Base-by-base conservation (phyloP, 2,113 vertebrate genomes). In the Antigone vipio region DNA sequence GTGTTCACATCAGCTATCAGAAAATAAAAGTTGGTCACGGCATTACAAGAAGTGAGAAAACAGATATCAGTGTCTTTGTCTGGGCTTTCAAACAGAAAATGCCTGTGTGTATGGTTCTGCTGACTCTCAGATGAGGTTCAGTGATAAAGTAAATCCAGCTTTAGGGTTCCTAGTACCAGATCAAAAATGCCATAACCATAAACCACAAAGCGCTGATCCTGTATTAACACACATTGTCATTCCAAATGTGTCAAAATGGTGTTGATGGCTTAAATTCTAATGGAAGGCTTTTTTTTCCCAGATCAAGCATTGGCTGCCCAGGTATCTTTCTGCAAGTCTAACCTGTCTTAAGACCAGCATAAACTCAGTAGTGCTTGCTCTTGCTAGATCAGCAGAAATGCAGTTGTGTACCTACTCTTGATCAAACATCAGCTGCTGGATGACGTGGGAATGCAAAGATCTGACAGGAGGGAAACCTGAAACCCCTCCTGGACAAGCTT, bases 281-380 rank as follows among this genome's bases (percentile, higher is more conserved):
- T 30, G 12, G 18, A 58, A 58, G 3, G 6, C 2, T 11, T 23
- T 21, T n/a, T 26, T 74, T 4, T 0, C 0, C 8, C 32, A 62
- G 32, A 45, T 62, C 16, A 59, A 47, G 20, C 44, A 44, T 1
- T 45, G n/a, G 16, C 13, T 89, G 27, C 30, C 18, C 27, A 60
- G 47, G 9, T 30, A 66, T 38, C 59, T 63, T 82, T 63, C 27
- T 35, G 15, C 23, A 78, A 78, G n/a, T 75, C 40, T 56, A 82
- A 42, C 18, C 9, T 72, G 6, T 47, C 40, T 75, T 64, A 85
- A 89, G 91, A 74, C 19, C 35, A 35, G 16, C 27, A 73, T 22
- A 35, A 80, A 69, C 8, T 77, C 2, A 2, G 6, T 12, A 55
- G 20, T 35, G 11, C 4, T 81, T 76, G 11, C 26, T 63, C 17